Evolutionary conservation across 92 coral and sea anemone genomes (phyloP).

Genomic region (Epizoanthus rinbou): DNA sequence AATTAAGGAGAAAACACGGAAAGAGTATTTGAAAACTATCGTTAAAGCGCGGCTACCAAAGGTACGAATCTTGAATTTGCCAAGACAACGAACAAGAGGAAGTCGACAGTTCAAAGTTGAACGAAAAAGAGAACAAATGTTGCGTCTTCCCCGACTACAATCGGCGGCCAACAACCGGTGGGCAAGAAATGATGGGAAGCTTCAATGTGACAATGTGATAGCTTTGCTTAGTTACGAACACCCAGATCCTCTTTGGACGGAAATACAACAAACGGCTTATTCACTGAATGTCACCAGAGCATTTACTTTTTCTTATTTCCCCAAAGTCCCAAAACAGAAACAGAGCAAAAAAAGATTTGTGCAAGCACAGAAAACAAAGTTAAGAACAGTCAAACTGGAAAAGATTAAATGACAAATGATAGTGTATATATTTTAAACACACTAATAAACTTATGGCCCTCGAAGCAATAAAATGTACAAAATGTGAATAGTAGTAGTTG

Average conservation of each 20-base stretch:
- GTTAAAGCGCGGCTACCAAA: background rate
- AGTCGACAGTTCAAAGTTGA: background rate
- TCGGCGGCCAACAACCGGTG: background rate
- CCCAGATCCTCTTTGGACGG: slow-evolving; percentile 30
- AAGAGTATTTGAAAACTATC: slow-evolving; percentile 15
- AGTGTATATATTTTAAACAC: too few species aligned
- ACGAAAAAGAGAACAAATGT: slow-evolving; percentile 13
- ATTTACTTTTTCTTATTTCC: slow-evolving; percentile 74
- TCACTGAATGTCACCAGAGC: slow-evolving; percentile 61
- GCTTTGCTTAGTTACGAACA: slow-evolving; percentile 33
- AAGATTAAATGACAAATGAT: too few species aligned
- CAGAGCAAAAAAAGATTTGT: background rate
- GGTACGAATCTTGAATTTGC: background rate
- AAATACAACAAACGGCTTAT: slow-evolving; percentile 31
- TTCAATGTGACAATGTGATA: background rate
- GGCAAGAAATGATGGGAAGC: slow-evolving; percentile 2
- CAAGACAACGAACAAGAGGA: background rate
- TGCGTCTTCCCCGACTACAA: slow-evolving; percentile 22
- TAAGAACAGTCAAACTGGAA: too few species aligned
- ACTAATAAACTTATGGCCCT: too few species aligned
- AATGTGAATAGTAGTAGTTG: too few species aligned
- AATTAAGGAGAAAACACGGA: slow-evolving; percentile 14
- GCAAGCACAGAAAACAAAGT: background rate
- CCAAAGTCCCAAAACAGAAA: slow-evolving; percentile 45
- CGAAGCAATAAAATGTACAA: too few species aligned